Conservation (phyloP, 2,888 invertebrate species). For the Neoitamus cyanurus region DNA sequence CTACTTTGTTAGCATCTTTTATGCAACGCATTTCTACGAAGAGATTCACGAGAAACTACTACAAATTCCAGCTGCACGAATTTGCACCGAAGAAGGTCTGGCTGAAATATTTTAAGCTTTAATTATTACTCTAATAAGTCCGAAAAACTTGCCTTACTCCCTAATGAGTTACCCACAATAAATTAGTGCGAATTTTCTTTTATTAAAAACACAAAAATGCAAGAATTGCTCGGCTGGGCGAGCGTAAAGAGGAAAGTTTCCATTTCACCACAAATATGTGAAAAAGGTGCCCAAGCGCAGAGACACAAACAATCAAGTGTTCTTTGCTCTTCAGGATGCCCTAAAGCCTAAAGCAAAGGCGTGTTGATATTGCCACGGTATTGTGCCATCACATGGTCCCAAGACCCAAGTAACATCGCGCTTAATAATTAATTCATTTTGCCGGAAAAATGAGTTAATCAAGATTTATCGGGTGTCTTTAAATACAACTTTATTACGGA, state of each 20-base stretch:
- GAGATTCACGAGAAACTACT: neutral
- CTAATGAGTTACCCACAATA: neutral
- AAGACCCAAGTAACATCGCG: neutral
- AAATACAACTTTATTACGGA: neutral
- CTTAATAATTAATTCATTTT: neutral
- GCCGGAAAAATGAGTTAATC: neutral
- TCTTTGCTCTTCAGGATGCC: neutral
- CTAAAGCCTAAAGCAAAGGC: neutral
- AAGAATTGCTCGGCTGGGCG: neutral
- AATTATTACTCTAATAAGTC: too few relatives aligned
- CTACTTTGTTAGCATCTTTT: neutral
- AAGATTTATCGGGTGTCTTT: neutral
- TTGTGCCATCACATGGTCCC: neutral
- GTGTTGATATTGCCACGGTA: neutral
- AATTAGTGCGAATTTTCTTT: neutral
- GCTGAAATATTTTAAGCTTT: neutral
- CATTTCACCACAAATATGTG: conserved; percentile 23
- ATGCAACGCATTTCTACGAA: neutral
- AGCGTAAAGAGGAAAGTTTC: neutral
- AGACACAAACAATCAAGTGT: neutral
- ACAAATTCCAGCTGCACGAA: neutral
- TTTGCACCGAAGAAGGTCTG: neutral
- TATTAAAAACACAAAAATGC: conserved; percentile 12
- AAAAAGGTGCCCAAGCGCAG: neutral
- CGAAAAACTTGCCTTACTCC: too few relatives aligned